Base-by-base conservation (phyloP, 2,888 invertebrate genomes). In the Acronicta leporina region DNA sequence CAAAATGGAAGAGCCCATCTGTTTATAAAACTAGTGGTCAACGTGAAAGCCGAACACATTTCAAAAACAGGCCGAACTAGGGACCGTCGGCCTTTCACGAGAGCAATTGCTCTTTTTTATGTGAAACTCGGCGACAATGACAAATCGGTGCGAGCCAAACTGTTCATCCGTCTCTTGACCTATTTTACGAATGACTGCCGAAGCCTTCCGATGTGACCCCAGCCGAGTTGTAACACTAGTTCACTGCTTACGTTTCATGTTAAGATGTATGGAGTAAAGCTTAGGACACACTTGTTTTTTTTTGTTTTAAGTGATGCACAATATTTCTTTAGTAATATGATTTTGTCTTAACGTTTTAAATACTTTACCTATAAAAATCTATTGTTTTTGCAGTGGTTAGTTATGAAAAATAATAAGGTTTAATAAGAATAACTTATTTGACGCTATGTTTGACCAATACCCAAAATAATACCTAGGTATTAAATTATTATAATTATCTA, bases 111-210 rank as follows among this genome's bases (percentile, higher is more conserved):
- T 67, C 74, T 77, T 77, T 75, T 77, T 77, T 70, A 67, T 77
- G 63, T 63, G 59, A 52, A 49, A 63, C 51, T 63, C 45, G 60
- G 50, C 60, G 75, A 77, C 77, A 74, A 53, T 74, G 80, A 83
- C 71, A 77, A 82, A 83, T 83, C 73, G 73, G 54, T 47, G 56
- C 48, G 25, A 50, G 69, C 51, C 71, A 57, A 76, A 74, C 73
- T 68, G 75, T 79, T 79, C 80, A 76, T 79, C 71, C 68, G 78
- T 82, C 79, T 75, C 81, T 81, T 81, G 81, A 84, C 82, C 83
- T 76, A 81, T 77, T 83, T 84, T 61, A 72, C 80, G 80, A 77
- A 70, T 78, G 80, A 77, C 70, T 63, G 67, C 58, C 75, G 70
- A 80, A 74, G 75, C 75, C 76, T 76, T 81, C 71, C 70, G 68